A percentile compares a stretch with the other conserved stretches of the same genome.
phyloP scores from a whole-genome alignment of 2,888 invertebrate genomes.

The Coecobrya sp. region DNA sequence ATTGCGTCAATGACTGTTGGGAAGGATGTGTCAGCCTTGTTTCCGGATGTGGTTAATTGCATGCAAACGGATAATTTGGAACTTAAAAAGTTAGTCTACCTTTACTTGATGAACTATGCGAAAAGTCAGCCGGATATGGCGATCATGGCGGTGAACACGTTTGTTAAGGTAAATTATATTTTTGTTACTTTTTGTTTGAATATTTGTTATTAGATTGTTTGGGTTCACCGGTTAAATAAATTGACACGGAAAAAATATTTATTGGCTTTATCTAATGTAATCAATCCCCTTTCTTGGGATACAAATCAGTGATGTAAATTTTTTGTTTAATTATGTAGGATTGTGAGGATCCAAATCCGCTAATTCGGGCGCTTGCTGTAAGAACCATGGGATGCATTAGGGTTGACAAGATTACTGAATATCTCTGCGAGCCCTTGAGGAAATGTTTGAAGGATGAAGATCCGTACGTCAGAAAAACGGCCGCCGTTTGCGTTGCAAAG shows the following conservation, averaged over 20 bases:
- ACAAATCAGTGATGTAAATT: neutral
- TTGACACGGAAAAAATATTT: no score
- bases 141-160: constrained; percentile 99
- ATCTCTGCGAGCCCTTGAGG: constrained; percentile 98
- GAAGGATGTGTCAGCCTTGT: constrained; percentile 99
- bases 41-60: constrained; percentile 99
- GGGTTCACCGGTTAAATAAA: no score
- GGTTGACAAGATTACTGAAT: constrained; percentile 99
- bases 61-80: constrained; percentile 99
- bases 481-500: constrained; percentile 99
- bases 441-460: constrained; percentile 98
- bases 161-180: constrained; percentile 98
- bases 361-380: constrained; percentile 99
- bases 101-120: constrained; percentile 99
- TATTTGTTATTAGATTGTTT: no score
- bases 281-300: no score
- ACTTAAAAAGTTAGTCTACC: constrained; percentile 98
- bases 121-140: constrained; percentile 99
- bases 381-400: constrained; percentile 99
- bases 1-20: constrained; percentile 99
- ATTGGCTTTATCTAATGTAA: no score
- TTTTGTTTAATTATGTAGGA: constrained; percentile 90
- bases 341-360: constrained; percentile 99
- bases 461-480: constrained; percentile 99
- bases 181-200: no score